phyloP scores from a whole-genome alignment of 2,888 invertebrate genomes.

The Lysandra coridon region DNA sequence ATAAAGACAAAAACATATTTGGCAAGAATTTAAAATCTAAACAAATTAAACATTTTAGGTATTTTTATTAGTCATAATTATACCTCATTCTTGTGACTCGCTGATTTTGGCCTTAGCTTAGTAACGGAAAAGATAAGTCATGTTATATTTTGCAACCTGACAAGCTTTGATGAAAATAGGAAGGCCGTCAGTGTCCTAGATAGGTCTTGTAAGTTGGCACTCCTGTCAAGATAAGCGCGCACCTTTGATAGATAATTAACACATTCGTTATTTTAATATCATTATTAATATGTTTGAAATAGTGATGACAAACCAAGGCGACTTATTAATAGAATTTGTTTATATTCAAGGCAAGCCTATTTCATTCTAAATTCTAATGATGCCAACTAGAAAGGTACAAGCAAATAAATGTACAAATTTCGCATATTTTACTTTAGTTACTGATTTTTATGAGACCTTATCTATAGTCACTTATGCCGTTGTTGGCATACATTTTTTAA shows the following conservation, averaged over 20 bases:
- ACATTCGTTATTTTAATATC: constrained; percentile 11
- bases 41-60: constrained; percentile 1
- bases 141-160: not conserved
- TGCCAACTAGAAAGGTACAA: not conserved
- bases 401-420: not conserved
- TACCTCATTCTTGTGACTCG: not conserved
- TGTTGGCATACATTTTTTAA: too few relatives aligned
- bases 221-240: not conserved
- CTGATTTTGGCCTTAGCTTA: not conserved
- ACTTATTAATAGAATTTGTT: not conserved
- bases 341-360: not conserved
- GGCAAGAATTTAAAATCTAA: not conserved
- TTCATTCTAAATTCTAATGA: not conserved
- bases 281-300: not conserved
- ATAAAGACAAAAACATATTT: not conserved
- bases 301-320: not conserved
- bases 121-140: not conserved
- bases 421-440: too few relatives aligned
- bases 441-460: too few relatives aligned
- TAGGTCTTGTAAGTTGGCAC: not conserved
- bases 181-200: not conserved
- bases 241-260: constrained; percentile 11
- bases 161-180: not conserved
- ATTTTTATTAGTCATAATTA: constrained; percentile 3
- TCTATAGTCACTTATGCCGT: too few relatives aligned